These are phyloP conservation scores for Oopsacas minuta DNA, from an alignment of 37 sponge, comb jelly and placozoan species.

Conservation along the genomic window DNA sequence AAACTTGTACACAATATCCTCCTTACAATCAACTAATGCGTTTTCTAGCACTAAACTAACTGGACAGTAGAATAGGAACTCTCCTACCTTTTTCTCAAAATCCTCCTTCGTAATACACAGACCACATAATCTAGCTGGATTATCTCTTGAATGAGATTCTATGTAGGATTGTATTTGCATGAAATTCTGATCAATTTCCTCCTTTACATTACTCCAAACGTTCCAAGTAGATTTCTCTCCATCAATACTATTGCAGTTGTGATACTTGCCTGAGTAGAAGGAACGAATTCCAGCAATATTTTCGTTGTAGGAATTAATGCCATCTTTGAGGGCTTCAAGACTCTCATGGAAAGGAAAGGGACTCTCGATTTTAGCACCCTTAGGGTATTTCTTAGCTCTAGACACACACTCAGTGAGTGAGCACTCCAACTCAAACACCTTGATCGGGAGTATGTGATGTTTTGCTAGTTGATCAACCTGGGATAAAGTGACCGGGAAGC, in stretches of 20 bases:
- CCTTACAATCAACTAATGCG: conserved; percentile 75
- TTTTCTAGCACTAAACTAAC: conserved; percentile 51
- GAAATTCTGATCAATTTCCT: conserved; percentile 8
- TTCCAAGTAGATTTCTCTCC: conserved; percentile 64
- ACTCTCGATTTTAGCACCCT: conserved; percentile 36
- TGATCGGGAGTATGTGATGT: conserved; percentile 56
- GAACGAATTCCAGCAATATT: conserved; percentile 39
- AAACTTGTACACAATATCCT: conserved; percentile 30
- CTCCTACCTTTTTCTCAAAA: conserved; percentile 56
- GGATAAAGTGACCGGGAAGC: conserved; percentile 74
- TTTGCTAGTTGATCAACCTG: conserved; percentile 67
- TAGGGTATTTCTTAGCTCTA: conserved; percentile 43
- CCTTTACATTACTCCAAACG: conserved; percentile 37
- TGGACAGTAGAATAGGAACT: conserved; percentile 71
- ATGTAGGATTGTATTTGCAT: conserved; percentile 29
- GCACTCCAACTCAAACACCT: conserved; percentile 57
- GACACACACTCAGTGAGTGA: conserved; percentile 39
- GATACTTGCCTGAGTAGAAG: conserved; percentile 55
- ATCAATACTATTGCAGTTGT: conserved; percentile 62
- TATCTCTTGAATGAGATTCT: conserved; percentile 4
- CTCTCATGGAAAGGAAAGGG: conserved; percentile 72
- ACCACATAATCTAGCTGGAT: background rate
- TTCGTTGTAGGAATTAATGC: conserved; percentile 37
- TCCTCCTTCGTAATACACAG: conserved; percentile 79
- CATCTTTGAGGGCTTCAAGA: conserved; percentile 24